These are phyloP conservation scores for Rambutsinella grinnellia DNA, from an alignment of 2,888 invertebrate species.

Conservation along the genomic window DNA sequence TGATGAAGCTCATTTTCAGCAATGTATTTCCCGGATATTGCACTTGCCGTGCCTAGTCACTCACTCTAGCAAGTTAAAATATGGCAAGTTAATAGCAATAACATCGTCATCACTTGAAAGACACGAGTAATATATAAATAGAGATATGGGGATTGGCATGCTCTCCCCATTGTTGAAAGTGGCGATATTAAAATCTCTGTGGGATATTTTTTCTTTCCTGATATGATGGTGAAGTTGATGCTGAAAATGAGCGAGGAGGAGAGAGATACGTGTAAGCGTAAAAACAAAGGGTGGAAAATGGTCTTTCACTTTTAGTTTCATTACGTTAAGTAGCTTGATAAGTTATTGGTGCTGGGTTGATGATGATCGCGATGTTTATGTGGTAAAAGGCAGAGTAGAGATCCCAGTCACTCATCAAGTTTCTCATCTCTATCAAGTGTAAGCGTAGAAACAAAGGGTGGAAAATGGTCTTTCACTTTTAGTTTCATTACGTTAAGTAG, in stretches of 20 bases:
- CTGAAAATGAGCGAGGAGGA: no score
- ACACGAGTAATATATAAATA: not conserved
- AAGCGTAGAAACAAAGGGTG: not conserved
- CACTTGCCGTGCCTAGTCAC: constrained; percentile 56
- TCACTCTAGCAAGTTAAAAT: constrained; percentile 5
- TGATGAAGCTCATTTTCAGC: constrained; percentile 52
- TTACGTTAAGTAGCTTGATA: not conserved
- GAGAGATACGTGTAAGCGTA: no score
- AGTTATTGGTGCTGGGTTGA: not conserved
- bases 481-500: not conserved
- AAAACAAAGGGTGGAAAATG: not conserved
- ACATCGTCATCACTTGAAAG: not conserved
- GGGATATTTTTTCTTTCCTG: constrained; percentile 39
- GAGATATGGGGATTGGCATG: not conserved
- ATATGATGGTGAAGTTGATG: no score
- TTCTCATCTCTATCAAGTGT: not conserved
- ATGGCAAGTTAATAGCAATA: not conserved
- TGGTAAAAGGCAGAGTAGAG: no score
- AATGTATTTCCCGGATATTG: constrained; percentile 65
- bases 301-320: not conserved
- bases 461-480: not conserved
- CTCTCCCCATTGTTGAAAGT: not conserved
- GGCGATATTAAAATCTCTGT: constrained; percentile 14
- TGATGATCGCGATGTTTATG: not conserved
- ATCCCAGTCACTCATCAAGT: not conserved